A percentile compares a stretch with the other conserved stretches of the same genome.
These are phyloP conservation scores for Arrhamphus sclerolepis DNA, from an alignment of 2,797 vertebrate genomes.

Conservation along the genomic window DNA sequence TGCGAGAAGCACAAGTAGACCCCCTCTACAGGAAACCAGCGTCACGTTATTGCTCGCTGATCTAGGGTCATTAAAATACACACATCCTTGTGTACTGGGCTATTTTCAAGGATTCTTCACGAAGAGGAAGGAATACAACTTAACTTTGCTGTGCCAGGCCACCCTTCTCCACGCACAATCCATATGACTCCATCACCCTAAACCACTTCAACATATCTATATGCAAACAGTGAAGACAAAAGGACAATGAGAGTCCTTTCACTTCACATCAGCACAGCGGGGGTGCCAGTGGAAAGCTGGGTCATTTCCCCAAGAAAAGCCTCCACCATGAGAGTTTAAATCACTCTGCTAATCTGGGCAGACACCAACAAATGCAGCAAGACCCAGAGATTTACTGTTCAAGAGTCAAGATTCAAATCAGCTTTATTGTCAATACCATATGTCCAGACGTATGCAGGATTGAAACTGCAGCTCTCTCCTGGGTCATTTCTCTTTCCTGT, in stretches of 20 bases:
- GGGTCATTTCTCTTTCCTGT: too few species aligned
- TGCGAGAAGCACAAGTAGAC: conserved; percentile 30
- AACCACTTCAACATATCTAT: conserved; percentile 5
- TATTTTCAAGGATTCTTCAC: conserved; percentile 4
- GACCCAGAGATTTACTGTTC: conserved; percentile 64
- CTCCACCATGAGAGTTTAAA: conserved; percentile 56
- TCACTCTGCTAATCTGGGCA: conserved; percentile 57
- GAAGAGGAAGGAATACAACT: neutral
- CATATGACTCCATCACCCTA: conserved; percentile 29
- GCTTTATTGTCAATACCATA: too few species aligned
- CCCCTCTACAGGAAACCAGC: conserved; percentile 48
- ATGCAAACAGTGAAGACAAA: conserved; percentile 64
- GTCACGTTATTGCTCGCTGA: conserved; percentile 27
- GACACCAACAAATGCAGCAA: conserved; percentile 40
- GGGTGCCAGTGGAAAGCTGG: conserved; percentile 38
- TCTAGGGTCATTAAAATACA: conserved; percentile 26
- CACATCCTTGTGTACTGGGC: conserved; percentile 25
- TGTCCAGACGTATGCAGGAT: too few species aligned
- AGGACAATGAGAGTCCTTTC: conserved; percentile 54
- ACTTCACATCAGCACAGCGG: conserved; percentile 40
- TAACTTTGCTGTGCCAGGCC: neutral
- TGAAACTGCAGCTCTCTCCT: too few species aligned
- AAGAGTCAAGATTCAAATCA: too few species aligned
- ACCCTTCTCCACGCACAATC: conserved; percentile 18
- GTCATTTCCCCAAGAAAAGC: conserved; percentile 64